Conservation (phyloP, 2,797 vertebrate species). For the Sphenodon punctatus region DNA sequence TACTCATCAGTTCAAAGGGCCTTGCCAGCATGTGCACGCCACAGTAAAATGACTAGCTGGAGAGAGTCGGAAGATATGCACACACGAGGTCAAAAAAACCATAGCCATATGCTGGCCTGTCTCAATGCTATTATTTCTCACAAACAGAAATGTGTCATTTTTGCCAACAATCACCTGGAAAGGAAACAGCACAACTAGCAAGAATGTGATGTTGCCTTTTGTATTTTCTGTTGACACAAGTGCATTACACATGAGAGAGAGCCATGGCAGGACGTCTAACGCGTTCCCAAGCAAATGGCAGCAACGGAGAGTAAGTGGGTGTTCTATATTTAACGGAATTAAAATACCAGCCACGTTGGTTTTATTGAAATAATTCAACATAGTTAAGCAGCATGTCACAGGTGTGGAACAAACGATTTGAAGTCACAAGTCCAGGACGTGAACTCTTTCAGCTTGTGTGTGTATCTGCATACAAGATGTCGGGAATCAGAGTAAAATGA, state of each 20-base stretch:
- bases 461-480: background rate
- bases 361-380: background rate
- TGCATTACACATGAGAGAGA: background rate
- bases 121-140: background rate
- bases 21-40: background rate
- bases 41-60: background rate
- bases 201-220: background rate
- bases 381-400: background rate
- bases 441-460: background rate
- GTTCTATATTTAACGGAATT: background rate
- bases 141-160: background rate
- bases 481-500: background rate
- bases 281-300: background rate
- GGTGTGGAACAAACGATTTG: background rate
- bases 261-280: background rate
- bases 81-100: background rate
- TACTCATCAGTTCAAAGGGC: conserved; percentile 3
- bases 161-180: background rate
- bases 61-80: background rate
- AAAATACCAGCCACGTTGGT: background rate
- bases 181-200: background rate
- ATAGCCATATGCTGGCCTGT: background rate
- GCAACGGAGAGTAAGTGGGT: background rate
- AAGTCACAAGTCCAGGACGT: background rate
- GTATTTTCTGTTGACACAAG: background rate